Conservation (phyloP, 2,888 invertebrate genomes). For the Neoitamus cyanurus region DNA sequence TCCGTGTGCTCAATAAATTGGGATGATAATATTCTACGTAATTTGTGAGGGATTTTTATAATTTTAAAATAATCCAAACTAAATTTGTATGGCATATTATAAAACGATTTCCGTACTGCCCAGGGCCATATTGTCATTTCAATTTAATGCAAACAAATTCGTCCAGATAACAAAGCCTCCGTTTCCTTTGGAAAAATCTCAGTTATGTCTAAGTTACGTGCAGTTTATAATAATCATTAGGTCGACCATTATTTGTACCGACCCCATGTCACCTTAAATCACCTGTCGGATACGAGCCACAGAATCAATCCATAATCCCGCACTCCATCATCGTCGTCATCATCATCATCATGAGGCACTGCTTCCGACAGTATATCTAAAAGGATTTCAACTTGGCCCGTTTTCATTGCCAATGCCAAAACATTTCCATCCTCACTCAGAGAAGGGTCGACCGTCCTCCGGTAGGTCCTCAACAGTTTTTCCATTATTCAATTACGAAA, state of each 20-base stretch:
- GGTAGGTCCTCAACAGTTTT: background rate
- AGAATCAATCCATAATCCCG: conserved; percentile 19
- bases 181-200: background rate
- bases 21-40: no score
- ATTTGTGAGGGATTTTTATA: no score
- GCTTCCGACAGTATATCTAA: background rate
- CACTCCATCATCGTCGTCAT: background rate
- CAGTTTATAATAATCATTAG: background rate
- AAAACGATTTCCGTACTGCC: no score
- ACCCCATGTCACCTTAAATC: conserved; percentile 3
- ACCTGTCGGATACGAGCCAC: conserved; percentile 9
- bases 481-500: background rate
- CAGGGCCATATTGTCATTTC: no score
- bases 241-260: background rate
- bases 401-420: background rate
- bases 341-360: background rate
- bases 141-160: no score
- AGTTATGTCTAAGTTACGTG: background rate
- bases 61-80: no score
- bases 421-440: background rate
- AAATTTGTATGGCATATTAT: no score
- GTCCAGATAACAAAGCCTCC: no score
- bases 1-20: no score
- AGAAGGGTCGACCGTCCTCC: background rate
- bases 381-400: background rate